Evolutionary conservation across 2,797 vertebrate species (phyloP).

Genomic region (Oreonectes daqikongensis): DNA sequence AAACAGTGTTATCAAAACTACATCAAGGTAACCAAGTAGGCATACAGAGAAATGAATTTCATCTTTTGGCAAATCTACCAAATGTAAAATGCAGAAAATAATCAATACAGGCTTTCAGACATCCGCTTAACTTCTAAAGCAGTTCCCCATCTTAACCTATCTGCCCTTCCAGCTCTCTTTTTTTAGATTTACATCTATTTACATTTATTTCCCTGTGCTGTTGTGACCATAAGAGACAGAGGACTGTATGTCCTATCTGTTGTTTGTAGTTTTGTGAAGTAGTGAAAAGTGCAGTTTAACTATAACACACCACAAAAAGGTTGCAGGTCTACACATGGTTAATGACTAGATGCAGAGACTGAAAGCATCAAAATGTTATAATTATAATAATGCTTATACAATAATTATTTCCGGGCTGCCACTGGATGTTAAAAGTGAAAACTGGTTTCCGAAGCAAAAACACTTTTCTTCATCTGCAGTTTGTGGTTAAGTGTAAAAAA

Average conservation of each 20-base stretch:
- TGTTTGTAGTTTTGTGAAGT: too few relatives aligned
- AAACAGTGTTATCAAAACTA: too few relatives aligned
- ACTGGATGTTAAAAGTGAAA: not conserved
- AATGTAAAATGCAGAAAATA: not conserved
- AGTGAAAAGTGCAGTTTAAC: too few relatives aligned
- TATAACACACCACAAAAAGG: too few relatives aligned
- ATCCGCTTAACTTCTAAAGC: not conserved
- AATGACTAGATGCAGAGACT: not conserved
- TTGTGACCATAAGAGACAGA: not conserved
- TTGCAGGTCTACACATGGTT: not conserved
- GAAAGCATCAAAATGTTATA: not conserved
- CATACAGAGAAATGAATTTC: not conserved
- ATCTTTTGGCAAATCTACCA: not conserved
- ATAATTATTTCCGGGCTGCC: not conserved
- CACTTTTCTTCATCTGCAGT: not conserved
- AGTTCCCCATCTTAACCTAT: not conserved
- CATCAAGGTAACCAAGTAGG: too few relatives aligned
- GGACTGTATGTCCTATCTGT: too few relatives aligned
- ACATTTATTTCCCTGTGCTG: slow-evolving; percentile 16
- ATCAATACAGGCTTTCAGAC: not conserved
- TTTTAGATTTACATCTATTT: slow-evolving; percentile 32
- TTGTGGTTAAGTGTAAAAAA: not conserved
- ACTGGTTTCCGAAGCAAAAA: not conserved
- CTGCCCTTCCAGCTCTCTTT: not conserved
- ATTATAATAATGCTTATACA: not conserved